phyloP scores from a whole-genome alignment of 2,888 invertebrate species.

The Xanthia icteritia region DNA sequence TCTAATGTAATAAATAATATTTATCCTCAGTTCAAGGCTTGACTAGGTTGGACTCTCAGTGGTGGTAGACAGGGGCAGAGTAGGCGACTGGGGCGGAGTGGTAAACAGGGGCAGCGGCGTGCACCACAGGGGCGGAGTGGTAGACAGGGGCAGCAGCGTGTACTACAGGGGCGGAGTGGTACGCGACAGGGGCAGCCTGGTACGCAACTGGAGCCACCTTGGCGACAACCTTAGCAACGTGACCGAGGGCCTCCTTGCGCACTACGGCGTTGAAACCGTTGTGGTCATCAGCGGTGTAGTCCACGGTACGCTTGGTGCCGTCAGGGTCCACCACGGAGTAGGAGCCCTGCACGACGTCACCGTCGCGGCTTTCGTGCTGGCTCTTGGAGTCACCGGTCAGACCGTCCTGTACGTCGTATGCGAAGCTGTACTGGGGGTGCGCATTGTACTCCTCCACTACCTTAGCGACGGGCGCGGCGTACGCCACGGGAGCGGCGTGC shows the following conservation, averaged over 20 bases:
- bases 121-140: conserved; percentile 48
- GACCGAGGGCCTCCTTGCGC: conserved; percentile 81
- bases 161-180: conserved; percentile 58
- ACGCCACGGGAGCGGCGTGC: conserved; percentile 37
- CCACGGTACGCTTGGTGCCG: conserved; percentile 87
- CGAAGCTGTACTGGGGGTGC: conserved; percentile 82
- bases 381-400: conserved; percentile 86
- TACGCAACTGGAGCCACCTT: conserved; percentile 69
- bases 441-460: conserved; percentile 75
- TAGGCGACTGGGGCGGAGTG: conserved; percentile 71
- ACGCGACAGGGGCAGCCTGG: conserved; percentile 71
- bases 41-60: conserved; percentile 56
- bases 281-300: conserved; percentile 87
- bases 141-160: conserved; percentile 72
- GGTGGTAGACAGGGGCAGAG: conserved; percentile 63
- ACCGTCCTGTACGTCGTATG: conserved; percentile 85
- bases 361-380: conserved; percentile 86
- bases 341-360: conserved; percentile 87
- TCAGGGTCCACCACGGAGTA: conserved; percentile 88
- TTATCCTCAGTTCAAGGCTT: conserved; percentile 37
- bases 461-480: conserved; percentile 68
- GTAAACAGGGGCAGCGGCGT: conserved; percentile 34
- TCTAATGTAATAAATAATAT: conserved; percentile 57
- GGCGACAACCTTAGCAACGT: conserved; percentile 76
- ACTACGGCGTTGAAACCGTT: conserved; percentile 89